Percentiles rank a stretch among this genome's conserved stretches.
phyloP scores from a whole-genome alignment of 2,113 vertebrate species.

The Thryonomys swinderianus region DNA sequence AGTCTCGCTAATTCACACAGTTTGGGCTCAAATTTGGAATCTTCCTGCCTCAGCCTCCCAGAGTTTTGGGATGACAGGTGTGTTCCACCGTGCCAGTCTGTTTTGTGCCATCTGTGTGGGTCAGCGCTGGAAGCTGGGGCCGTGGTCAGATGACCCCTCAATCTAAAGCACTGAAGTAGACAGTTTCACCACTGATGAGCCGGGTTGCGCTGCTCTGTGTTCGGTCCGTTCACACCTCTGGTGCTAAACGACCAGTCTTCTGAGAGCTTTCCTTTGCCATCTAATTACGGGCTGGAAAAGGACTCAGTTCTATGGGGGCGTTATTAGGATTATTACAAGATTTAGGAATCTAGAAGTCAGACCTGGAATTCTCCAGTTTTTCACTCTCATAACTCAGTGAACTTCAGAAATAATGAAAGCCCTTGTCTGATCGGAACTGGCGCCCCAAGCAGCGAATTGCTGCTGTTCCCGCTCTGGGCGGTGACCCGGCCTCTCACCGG shows the following conservation, averaged over 20 bases:
- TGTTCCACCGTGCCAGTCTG: neutral
- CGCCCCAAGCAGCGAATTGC: neutral
- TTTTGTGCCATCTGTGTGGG: neutral
- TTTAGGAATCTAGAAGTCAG: neutral
- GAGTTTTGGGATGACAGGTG: neutral
- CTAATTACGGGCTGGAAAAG: neutral
- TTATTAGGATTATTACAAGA: too few relatives aligned
- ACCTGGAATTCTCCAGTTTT: neutral
- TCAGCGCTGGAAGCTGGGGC: neutral
- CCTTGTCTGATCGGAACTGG: neutral
- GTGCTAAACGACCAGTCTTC: neutral
- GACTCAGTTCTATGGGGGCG: neutral
- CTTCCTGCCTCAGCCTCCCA: neutral
- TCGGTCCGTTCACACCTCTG: neutral
- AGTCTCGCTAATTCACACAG: neutral
- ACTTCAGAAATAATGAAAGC: neutral
- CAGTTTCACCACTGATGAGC: neutral
- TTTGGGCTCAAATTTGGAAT: neutral
- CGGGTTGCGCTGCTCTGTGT: neutral
- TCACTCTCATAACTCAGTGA: neutral
- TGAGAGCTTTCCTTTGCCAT: neutral
- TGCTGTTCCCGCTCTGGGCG: neutral
- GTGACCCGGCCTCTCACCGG: neutral
- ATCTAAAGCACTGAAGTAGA: constrained; percentile 2
- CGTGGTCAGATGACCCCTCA: neutral